Evolutionary conservation across 2,888 invertebrate species (phyloP).

Genomic region (Agrotis segetum): DNA sequence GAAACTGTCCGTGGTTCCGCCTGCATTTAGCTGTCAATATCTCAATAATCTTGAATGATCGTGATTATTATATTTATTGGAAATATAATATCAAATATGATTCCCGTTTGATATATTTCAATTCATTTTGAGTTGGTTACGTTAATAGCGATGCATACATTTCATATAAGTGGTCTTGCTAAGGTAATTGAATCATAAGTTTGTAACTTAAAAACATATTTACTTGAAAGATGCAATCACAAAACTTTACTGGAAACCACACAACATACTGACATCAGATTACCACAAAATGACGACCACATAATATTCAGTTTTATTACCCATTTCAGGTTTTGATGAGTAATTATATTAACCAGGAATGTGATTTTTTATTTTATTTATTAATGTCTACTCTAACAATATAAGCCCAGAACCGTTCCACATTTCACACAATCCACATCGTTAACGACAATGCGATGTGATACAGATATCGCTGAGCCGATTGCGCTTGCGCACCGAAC

Average conservation of each 20-base stretch:
- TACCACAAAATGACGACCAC: background rate
- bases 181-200: background rate
- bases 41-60: conserved; percentile 56
- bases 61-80: conserved; percentile 54
- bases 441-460: conserved; percentile 83
- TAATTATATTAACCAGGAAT: background rate
- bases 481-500: conserved; percentile 80
- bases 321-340: background rate
- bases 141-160: background rate
- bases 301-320: background rate
- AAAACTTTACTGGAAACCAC: background rate
- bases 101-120: conserved; percentile 47
- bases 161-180: background rate
- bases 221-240: background rate
- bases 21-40: conserved; percentile 57
- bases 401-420: conserved; percentile 40
- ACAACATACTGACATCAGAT: background rate
- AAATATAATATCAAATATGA: conserved; percentile 61
- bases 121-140: conserved; percentile 22
- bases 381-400: background rate
- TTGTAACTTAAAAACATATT: no score
- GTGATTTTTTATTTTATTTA: no score
- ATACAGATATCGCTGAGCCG: conserved; percentile 83
- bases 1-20: conserved; percentile 29
- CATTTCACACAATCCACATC: conserved; percentile 70